Conservation (phyloP, 2,113 vertebrate genomes). For the Piprites chloris region DNA sequence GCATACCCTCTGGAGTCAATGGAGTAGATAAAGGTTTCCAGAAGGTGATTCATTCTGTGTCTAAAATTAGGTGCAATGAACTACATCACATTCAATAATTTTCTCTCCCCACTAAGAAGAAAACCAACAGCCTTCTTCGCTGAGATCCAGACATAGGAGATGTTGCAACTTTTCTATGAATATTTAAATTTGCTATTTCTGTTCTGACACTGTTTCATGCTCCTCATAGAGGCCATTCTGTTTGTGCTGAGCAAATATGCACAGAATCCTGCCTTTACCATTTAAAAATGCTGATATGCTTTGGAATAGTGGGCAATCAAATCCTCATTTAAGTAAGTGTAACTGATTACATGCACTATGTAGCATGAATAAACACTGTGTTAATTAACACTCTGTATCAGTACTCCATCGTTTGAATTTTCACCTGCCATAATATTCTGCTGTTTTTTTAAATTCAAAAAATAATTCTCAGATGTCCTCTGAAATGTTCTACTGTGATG, state of each 20-base stretch:
- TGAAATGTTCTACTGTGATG: neutral
- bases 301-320: neutral
- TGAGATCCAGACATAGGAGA: neutral
- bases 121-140: neutral
- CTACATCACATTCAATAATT: neutral
- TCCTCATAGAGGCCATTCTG: neutral
- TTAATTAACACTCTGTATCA: neutral
- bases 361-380: neutral
- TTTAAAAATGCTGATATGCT: neutral
- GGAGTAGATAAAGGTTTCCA: neutral
- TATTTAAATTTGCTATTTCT: neutral
- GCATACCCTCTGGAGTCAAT: neutral
- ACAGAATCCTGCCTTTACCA: neutral
- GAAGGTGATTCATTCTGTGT: neutral
- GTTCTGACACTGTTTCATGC: neutral
- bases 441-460: neutral
- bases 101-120: neutral
- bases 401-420: neutral
- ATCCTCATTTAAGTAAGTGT: neutral
- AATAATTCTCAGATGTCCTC: neutral
- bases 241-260: neutral
- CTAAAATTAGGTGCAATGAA: neutral
- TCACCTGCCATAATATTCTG: neutral
- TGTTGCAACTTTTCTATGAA: neutral
- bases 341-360: neutral